These are phyloP conservation scores for Cheirogaleus medius DNA, from an alignment of 2,113 vertebrate species.

Conservation along the genomic window DNA sequence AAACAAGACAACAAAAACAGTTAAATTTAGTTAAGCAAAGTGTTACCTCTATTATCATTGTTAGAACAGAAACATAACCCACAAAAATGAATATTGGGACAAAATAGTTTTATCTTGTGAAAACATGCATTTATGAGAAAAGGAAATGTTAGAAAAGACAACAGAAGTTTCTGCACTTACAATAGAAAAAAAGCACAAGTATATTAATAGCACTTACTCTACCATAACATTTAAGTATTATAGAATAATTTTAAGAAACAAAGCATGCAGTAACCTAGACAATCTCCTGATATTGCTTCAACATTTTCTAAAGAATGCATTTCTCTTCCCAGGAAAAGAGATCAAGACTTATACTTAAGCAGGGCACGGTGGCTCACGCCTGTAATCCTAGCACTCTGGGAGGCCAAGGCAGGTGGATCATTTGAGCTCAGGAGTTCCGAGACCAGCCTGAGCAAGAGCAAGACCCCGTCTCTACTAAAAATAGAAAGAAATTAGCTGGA, in stretches of 20 bases:
- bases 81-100: conserved; percentile 22
- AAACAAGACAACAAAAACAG: conserved; percentile 37
- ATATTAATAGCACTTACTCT: conserved; percentile 6
- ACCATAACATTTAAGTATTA: conserved; percentile 40
- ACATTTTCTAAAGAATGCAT: conserved; percentile 55
- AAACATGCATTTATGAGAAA: conserved; percentile 41
- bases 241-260: conserved; percentile 46
- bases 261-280: neutral
- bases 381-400: no score
- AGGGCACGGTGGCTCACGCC: no score
- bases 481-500: no score
- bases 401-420: no score
- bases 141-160: conserved; percentile 26
- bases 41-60: conserved; percentile 6
- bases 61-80: conserved; percentile 2
- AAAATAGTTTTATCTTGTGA: conserved; percentile 39
- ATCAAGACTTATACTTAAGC: conserved; percentile 34
- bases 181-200: neutral
- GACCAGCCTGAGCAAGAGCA: no score
- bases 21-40: conserved; percentile 33
- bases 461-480: no score
- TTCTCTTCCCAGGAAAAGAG: conserved; percentile 31
- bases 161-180: neutral
- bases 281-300: conserved; percentile 5
- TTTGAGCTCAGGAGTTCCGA: no score